Percentiles rank a stretch among this genome's conserved stretches.
phyloP scores from a whole-genome alignment of 2,888 invertebrate genomes.

The Rhimphoctona megacephalus region DNA sequence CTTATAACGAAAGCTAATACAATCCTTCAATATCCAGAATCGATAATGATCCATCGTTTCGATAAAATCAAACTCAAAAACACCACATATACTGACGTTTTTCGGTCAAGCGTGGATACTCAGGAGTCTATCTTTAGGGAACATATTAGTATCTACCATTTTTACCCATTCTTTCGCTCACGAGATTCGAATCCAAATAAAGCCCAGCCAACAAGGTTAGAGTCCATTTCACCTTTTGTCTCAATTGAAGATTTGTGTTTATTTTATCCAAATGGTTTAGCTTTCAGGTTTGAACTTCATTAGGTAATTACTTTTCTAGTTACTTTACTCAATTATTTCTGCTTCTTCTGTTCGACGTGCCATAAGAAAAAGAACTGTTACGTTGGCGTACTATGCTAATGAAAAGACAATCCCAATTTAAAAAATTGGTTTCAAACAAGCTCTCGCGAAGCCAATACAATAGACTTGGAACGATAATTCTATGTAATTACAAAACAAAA shows the following conservation, averaged over 20 bases:
- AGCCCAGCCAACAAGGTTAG: neutral
- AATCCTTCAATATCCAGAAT: neutral
- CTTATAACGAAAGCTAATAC: conserved; percentile 44
- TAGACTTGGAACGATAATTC: neutral
- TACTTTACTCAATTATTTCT: neutral
- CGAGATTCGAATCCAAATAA: neutral
- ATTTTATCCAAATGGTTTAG: neutral
- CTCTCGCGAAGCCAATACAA: neutral
- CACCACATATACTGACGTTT: neutral
- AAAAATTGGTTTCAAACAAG: neutral
- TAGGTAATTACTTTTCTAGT: neutral
- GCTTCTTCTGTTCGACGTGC: neutral
- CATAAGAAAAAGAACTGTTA: neutral
- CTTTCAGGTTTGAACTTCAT: neutral
- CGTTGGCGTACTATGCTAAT: neutral
- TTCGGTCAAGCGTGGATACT: neutral
- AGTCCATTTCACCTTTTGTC: neutral
- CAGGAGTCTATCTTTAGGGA: too few relatives aligned
- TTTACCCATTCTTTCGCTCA: neutral
- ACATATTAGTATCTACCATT: neutral
- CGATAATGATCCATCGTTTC: neutral
- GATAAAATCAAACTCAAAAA: neutral
- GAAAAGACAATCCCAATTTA: neutral
- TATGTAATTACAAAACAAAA: neutral
- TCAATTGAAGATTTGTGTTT: neutral